Evolutionary conservation across 2,113 vertebrate genomes (phyloP).

Genomic region (Helogale parvula): DNA sequence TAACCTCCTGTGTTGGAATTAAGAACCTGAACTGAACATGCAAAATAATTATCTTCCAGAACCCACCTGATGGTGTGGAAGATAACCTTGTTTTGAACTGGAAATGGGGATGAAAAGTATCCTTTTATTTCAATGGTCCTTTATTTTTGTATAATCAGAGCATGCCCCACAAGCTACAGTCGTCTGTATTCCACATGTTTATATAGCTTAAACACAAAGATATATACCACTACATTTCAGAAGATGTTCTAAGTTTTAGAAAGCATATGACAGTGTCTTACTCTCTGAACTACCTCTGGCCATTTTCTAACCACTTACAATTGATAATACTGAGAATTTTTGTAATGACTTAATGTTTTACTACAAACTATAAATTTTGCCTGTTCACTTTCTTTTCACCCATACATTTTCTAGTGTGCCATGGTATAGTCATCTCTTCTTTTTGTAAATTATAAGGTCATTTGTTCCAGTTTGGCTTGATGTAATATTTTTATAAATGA

Average conservation of each 20-base stretch:
- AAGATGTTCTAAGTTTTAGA: slow-evolving; percentile 5
- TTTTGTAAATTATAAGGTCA: neutral
- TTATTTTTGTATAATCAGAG: slow-evolving; percentile 18
- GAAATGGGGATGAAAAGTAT: neutral
- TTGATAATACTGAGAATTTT: neutral
- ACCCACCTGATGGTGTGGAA: slow-evolving; percentile 36
- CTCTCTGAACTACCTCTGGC: neutral
- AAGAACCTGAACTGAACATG: slow-evolving; percentile 54
- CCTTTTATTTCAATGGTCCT: neutral
- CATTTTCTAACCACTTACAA: neutral
- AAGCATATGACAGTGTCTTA: neutral
- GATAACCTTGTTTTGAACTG: slow-evolving; percentile 60
- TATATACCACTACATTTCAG: neutral
- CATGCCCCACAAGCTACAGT: neutral
- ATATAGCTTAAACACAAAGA: neutral
- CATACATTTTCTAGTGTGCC: neutral
- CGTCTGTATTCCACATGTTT: neutral
- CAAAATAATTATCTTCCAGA: slow-evolving; percentile 70
- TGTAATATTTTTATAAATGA: neutral
- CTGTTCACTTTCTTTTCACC: neutral
- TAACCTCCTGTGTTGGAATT: slow-evolving; percentile 60
- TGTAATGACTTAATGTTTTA: neutral
- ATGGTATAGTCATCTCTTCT: neutral
- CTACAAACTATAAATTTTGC: neutral
- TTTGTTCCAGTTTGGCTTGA: neutral